Conservation (phyloP, 2,113 vertebrate species). For the Hyaena hyaena region DNA sequence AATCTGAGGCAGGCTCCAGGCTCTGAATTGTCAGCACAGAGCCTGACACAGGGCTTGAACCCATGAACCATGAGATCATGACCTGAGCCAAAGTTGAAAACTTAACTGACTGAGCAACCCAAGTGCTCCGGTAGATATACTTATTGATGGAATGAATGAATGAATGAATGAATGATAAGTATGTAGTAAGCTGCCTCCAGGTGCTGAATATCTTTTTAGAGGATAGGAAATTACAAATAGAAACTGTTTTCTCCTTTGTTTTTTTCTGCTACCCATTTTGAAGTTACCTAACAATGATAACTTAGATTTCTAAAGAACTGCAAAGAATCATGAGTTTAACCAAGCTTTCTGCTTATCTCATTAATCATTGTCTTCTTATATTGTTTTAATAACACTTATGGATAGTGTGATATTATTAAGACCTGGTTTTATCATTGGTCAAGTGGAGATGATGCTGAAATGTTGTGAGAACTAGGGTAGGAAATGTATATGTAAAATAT, state of each 20-base stretch:
- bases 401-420: neutral
- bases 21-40: too few relatives aligned
- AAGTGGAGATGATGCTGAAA: neutral
- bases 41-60: too few relatives aligned
- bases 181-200: neutral
- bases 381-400: neutral
- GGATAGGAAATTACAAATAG: neutral
- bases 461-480: neutral
- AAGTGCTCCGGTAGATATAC: neutral
- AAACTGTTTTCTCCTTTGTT: neutral
- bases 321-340: neutral
- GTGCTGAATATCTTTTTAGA: neutral
- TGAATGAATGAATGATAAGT: neutral
- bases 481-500: neutral
- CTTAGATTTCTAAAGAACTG: neutral
- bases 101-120: too few relatives aligned
- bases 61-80: too few relatives aligned
- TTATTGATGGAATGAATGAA: neutral
- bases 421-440: neutral
- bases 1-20: too few relatives aligned
- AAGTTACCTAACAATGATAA: neutral
- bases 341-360: neutral
- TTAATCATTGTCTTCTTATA: neutral
- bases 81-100: too few relatives aligned
- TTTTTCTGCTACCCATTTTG: neutral